Evolutionary conservation across 2,888 invertebrate genomes (phyloP).

Genomic region (Amphipoea oculea): DNA sequence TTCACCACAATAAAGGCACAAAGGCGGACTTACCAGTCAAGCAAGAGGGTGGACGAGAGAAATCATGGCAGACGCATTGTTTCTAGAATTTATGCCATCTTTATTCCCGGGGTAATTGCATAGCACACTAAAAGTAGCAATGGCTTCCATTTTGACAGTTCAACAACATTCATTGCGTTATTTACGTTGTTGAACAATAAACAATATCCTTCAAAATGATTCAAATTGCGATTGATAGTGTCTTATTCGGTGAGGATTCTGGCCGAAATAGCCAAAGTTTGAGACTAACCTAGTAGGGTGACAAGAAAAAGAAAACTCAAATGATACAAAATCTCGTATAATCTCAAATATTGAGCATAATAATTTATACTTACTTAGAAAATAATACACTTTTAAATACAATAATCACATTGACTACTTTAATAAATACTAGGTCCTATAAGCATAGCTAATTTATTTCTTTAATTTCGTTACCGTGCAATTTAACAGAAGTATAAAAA

Average conservation of each 20-base stretch:
- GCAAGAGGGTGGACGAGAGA: too few species aligned
- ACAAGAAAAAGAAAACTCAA: neutral
- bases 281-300: neutral
- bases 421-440: neutral
- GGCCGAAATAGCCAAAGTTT: neutral
- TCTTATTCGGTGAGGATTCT: neutral
- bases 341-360: slow-evolving; percentile 62
- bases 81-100: too few species aligned
- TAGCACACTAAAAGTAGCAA: too few species aligned
- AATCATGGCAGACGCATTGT: too few species aligned
- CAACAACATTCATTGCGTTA: too few species aligned
- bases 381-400: slow-evolving; percentile 15
- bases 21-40: too few species aligned
- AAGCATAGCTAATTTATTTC: neutral
- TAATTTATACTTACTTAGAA: neutral
- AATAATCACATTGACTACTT: neutral
- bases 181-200: neutral
- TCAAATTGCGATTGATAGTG: too few species aligned
- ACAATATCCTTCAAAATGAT: neutral
- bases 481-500: too few species aligned
- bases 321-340: slow-evolving; percentile 42
- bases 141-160: too few species aligned
- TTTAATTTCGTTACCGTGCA: too few species aligned
- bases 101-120: too few species aligned
- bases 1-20: too few species aligned